Conservation (phyloP, 2,888 invertebrate species). For the Vesta saturnalis region DNA sequence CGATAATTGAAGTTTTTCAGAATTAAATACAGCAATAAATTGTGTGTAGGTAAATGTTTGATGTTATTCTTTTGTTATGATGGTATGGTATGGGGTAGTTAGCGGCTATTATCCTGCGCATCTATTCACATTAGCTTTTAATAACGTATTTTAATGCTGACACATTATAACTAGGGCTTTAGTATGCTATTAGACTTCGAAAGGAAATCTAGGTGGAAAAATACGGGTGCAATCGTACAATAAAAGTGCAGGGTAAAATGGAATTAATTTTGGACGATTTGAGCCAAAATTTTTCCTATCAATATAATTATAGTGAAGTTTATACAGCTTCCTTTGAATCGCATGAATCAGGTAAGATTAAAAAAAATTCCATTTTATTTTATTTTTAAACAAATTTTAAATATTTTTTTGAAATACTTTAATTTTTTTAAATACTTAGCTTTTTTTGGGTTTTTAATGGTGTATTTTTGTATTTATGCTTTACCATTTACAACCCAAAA, state of each 20-base stretch:
- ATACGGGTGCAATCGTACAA: neutral
- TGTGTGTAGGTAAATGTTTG: constrained; percentile 31
- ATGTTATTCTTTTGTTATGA: constrained; percentile 23
- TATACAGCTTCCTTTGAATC: too few species aligned
- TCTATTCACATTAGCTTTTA: constrained; percentile 26
- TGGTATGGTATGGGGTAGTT: constrained; percentile 22
- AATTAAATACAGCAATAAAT: constrained; percentile 22
- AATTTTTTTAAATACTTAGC: too few species aligned
- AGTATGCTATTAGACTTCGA: constrained; percentile 1
- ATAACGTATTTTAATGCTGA: constrained; percentile 23
- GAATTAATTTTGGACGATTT: too few species aligned
- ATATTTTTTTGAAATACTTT: too few species aligned
- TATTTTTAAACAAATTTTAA: too few species aligned
- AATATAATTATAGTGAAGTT: too few species aligned
- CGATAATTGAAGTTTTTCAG: constrained; percentile 24
- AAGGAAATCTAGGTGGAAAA: neutral
- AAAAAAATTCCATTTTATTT: too few species aligned
- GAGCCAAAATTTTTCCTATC: too few species aligned
- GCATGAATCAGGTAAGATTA: too few species aligned
- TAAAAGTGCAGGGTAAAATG: neutral
- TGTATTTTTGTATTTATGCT: too few species aligned
- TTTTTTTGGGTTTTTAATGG: too few species aligned
- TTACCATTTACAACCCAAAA: too few species aligned
- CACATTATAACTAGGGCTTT: constrained; percentile 15
- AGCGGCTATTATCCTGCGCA: constrained; percentile 35